Evolutionary conservation across 2,113 vertebrate genomes (phyloP).

Genomic region (Chroicocephalus ridibundus): DNA sequence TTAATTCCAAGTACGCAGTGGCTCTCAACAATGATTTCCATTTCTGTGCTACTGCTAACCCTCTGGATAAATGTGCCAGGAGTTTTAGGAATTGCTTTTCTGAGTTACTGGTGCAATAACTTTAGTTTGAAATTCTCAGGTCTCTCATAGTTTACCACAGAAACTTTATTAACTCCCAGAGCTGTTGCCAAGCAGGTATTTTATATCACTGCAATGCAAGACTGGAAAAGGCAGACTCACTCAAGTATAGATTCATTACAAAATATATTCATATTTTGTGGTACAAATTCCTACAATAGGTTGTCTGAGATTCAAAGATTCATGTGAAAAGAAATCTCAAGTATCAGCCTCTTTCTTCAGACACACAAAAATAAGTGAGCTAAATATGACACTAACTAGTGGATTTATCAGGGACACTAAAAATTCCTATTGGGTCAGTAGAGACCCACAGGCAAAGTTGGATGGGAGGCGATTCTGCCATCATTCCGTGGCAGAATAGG

Average conservation of each 20-base stretch:
- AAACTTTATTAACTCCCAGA: slow-evolving; percentile 77
- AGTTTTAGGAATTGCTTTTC: slow-evolving; percentile 81
- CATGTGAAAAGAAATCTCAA: neutral
- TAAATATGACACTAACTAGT: neutral
- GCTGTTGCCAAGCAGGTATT: slow-evolving; percentile 70
- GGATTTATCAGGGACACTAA: neutral
- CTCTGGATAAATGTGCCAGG: slow-evolving; percentile 77
- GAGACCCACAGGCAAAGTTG: rapidly evolving
- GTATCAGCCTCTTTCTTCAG: neutral
- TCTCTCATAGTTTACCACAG: slow-evolving; percentile 75
- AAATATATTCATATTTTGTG: neutral
- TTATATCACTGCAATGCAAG: slow-evolving; percentile 65
- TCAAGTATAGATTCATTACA: slow-evolving; percentile 64
- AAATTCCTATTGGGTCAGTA: neutral
- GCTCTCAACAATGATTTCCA: slow-evolving; percentile 77
- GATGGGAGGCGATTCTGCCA: neutral
- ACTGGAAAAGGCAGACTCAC: slow-evolving; percentile 53
- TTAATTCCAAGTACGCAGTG: slow-evolving; percentile 73
- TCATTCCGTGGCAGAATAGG: neutral
- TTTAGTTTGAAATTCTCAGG: slow-evolving; percentile 77
- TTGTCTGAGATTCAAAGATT: slow-evolving; percentile 9
- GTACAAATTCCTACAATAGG: slow-evolving; percentile 2
- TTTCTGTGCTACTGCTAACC: slow-evolving; percentile 69
- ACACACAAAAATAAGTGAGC: neutral
- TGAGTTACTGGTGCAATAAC: slow-evolving; percentile 81